Percentiles rank a stretch among this genome's conserved stretches.
These are phyloP conservation scores for Abrostola triplasia DNA, from an alignment of 2,888 invertebrate species.

Conservation along the genomic window DNA sequence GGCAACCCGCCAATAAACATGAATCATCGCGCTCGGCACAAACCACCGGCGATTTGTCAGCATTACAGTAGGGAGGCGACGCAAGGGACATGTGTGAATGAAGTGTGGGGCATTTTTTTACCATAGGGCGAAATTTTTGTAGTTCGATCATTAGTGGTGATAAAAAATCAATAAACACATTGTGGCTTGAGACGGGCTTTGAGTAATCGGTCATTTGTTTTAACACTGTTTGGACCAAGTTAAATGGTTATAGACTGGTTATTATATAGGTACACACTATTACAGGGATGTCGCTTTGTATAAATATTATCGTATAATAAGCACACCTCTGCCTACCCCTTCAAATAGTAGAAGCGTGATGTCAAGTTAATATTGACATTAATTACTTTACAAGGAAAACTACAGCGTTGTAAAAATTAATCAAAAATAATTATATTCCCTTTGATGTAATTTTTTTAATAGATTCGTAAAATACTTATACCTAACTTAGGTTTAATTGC, in stretches of 20 bases:
- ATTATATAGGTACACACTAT: too few relatives aligned
- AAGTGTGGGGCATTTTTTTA: constrained; percentile 51
- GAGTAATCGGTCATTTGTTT: not conserved
- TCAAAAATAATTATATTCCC: too few relatives aligned
- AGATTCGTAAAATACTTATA: too few relatives aligned
- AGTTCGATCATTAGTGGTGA: constrained; percentile 36
- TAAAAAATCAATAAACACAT: constrained; percentile 40
- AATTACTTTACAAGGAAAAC: too few relatives aligned
- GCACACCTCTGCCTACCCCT: too few relatives aligned
- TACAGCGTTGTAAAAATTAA: too few relatives aligned
- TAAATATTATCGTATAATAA: too few relatives aligned
- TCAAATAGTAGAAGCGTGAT: too few relatives aligned
- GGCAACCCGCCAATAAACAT: constrained; percentile 77
- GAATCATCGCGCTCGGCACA: constrained; percentile 79
- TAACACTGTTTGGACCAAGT: not conserved
- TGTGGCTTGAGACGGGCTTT: not conserved
- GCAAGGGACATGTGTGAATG: constrained; percentile 53
- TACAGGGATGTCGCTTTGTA: not conserved
- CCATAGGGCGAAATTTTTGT: constrained; percentile 34
- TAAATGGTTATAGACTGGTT: too few relatives aligned
- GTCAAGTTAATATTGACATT: too few relatives aligned
- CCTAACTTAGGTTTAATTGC: too few relatives aligned
- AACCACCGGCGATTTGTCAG: constrained; percentile 82
- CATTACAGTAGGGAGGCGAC: constrained; percentile 67
- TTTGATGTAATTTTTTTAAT: too few relatives aligned